A percentile compares a stretch with the other conserved stretches of the same genome.
phyloP scores from a whole-genome alignment of 2,888 invertebrate genomes.

The Linnaemya tessellans region DNA sequence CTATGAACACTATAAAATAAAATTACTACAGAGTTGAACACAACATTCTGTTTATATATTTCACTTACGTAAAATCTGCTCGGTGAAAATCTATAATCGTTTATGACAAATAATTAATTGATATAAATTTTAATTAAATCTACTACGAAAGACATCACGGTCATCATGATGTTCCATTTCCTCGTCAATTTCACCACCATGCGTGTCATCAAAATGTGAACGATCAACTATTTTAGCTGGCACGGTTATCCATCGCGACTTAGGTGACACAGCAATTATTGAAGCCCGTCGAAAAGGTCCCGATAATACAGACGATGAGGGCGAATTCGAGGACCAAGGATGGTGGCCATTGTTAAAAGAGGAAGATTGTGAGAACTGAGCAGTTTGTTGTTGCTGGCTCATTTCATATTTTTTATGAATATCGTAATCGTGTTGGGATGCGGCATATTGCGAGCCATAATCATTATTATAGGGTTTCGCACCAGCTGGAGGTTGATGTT shows the following conservation, averaged over 20 bases:
- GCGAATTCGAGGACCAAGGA: slow-evolving; percentile 64
- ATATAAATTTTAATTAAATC: slow-evolving; percentile 16
- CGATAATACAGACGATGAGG: slow-evolving; percentile 53
- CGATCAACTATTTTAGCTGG: slow-evolving; percentile 64
- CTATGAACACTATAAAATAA: no score
- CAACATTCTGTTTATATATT: no score
- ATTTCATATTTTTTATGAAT: slow-evolving; percentile 40
- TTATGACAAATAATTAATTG: no score
- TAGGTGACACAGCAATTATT: slow-evolving; percentile 55
- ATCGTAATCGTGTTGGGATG: slow-evolving; percentile 9
- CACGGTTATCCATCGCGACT: slow-evolving; percentile 62
- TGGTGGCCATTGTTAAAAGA: slow-evolving; percentile 8
- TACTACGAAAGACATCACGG: slow-evolving; percentile 50
- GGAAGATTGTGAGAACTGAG: neutral
- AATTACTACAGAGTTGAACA: no score
- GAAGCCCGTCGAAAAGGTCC: slow-evolving; percentile 59
- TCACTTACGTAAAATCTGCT: no score
- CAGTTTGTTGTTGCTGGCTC: neutral
- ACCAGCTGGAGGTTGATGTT: slow-evolving; percentile 36
- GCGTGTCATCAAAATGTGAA: slow-evolving; percentile 23
- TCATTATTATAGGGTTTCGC: slow-evolving; percentile 17
- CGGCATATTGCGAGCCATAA: neutral
- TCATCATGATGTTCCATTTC: slow-evolving; percentile 44
- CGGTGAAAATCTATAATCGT: no score
- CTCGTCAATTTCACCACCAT: neutral